Percentiles rank a stretch among this genome's conserved stretches.
Conservation (phyloP, 1,140 invertebrate genomes). For the Epicauta chinensis region DNA sequence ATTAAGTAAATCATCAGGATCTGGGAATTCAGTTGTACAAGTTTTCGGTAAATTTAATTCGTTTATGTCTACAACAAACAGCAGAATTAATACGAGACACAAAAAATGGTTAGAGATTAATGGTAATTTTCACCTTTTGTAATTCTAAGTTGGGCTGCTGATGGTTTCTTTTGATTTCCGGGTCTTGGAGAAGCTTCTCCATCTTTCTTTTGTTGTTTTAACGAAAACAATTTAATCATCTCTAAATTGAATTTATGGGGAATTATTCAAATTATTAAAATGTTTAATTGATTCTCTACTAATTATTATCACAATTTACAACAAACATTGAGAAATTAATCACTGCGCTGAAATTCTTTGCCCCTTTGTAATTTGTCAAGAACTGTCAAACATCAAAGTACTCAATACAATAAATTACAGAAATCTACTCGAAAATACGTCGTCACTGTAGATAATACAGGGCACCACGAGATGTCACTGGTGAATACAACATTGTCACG, state of each 20-base stretch:
- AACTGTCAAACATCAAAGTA: no score
- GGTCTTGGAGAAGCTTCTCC: conserved; percentile 72
- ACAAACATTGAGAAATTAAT: neutral
- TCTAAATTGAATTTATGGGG: conserved; percentile 25
- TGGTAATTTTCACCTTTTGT: conserved; percentile 76
- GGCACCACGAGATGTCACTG: no score
- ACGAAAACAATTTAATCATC: conserved; percentile 97
- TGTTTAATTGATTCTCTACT: neutral
- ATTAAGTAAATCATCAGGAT: conserved; percentile 91
- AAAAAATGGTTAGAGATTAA: neutral
- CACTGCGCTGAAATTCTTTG: no score
- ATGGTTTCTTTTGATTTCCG: conserved; percentile 79
- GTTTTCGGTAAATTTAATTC: conserved; percentile 97
- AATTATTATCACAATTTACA: conserved; percentile 12
- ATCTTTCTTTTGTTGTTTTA: conserved; percentile 98
- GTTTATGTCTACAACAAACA: conserved; percentile 80
- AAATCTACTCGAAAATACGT: no score
- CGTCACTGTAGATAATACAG: no score
- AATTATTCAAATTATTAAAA: conserved; percentile 1
- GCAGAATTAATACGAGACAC: neutral
- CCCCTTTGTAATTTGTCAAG: no score
- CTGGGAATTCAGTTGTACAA: conserved; percentile 92
- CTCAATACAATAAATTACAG: no score
- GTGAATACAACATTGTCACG: no score
- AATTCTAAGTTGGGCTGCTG: conserved; percentile 92